A percentile compares a stretch with the other conserved stretches of the same genome.
phyloP scores from a whole-genome alignment of 2,797 vertebrate genomes.

The Dermochelys coriacea region DNA sequence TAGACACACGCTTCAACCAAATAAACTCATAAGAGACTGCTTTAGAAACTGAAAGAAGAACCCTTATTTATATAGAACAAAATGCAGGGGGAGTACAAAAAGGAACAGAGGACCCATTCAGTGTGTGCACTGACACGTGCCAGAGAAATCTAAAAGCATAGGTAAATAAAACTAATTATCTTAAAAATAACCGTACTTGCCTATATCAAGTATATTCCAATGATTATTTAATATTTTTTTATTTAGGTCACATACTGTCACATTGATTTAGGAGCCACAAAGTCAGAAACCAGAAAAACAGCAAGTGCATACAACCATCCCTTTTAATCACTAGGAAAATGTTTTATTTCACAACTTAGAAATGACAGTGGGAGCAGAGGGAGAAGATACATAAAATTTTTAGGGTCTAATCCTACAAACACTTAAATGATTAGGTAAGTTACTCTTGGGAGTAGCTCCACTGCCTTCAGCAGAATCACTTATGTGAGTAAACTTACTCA shows the following conservation, averaged over 20 bases:
- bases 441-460: not conserved
- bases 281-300: not conserved
- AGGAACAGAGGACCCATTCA: not conserved
- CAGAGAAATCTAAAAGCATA: not conserved
- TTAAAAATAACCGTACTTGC: not conserved
- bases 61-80: not conserved
- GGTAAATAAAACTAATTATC: not conserved
- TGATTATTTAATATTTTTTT: not conserved
- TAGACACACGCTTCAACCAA: not conserved
- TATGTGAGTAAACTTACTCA: not conserved
- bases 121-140: not conserved
- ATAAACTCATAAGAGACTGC: not conserved
- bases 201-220: not conserved
- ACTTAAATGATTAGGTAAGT: not conserved
- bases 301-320: not conserved
- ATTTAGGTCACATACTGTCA: not conserved
- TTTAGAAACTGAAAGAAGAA: not conserved
- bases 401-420: not conserved
- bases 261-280: not conserved
- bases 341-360: too few species aligned
- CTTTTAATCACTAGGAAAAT: not conserved
- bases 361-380: not conserved
- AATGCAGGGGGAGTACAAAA: not conserved
- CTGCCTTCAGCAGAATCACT: not conserved
- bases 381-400: accelerated